phyloP scores from a whole-genome alignment of 2,888 invertebrate species.

The Linnaemya vulpina region DNA sequence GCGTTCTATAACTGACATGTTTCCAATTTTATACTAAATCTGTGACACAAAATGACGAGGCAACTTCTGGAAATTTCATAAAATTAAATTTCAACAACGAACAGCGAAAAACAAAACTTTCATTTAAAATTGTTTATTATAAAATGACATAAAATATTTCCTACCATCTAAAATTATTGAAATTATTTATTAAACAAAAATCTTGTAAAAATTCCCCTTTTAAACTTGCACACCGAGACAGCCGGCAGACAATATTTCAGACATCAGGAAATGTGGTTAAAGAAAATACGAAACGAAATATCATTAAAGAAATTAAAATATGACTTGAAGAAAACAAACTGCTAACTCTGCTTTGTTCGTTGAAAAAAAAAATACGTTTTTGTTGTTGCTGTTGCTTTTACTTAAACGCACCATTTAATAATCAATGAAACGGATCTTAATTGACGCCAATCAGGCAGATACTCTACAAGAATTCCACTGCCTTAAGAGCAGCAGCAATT shows the following conservation, averaged over 20 bases:
- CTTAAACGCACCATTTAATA: conserved; percentile 23
- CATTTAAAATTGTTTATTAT: background rate
- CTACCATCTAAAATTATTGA: conserved; percentile 11
- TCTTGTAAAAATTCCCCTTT: conserved; percentile 25
- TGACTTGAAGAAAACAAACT: conserved; percentile 32
- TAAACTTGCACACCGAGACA: conserved; percentile 5
- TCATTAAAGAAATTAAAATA: conserved; percentile 44
- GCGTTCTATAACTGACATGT: too few species aligned
- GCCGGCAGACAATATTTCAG: conserved; percentile 32
- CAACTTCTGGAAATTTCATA: background rate
- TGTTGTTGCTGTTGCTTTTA: conserved; percentile 11
- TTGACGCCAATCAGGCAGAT: conserved; percentile 27
- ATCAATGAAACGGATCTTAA: conserved; percentile 55
- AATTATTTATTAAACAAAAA: background rate
- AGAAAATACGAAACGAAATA: conserved; percentile 22
- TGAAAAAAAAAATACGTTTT: conserved; percentile 5
- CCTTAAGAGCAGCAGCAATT: background rate
- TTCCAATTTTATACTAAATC: too few species aligned
- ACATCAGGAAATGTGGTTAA: conserved; percentile 53
- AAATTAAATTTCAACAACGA: too few species aligned
- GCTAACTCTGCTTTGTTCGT: conserved; percentile 36
- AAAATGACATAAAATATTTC: conserved; percentile 11
- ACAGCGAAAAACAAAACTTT: background rate
- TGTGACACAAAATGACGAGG: too few species aligned
- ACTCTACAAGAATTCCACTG: conserved; percentile 30